A percentile compares a stretch with the other conserved stretches of the same genome.
These are phyloP conservation scores for Hapalemur alaotrensis DNA, from an alignment of 2,797 vertebrate genomes.

Conservation along the genomic window DNA sequence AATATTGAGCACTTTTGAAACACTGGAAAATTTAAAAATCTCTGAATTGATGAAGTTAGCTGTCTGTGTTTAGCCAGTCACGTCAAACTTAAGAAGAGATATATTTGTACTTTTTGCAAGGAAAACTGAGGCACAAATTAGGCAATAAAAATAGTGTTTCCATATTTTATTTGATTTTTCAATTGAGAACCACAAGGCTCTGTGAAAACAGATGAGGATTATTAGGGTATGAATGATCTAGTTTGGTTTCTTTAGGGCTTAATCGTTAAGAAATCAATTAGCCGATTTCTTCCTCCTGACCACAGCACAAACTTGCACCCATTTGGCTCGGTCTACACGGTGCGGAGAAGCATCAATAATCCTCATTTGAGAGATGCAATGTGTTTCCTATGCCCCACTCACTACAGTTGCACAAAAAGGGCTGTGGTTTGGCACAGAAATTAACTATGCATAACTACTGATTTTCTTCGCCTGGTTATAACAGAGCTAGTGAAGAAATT, in stretches of 20 bases:
- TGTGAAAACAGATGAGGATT: not conserved
- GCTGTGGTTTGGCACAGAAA: not conserved
- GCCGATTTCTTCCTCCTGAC: not conserved
- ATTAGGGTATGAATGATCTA: not conserved
- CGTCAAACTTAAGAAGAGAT: not conserved
- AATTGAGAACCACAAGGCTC: not conserved
- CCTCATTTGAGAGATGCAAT: not conserved
- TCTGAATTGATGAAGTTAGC: not conserved
- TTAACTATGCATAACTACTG: not conserved
- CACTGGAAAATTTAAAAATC: not conserved
- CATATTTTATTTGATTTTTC: not conserved
- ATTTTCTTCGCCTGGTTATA: not conserved
- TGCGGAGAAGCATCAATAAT: not conserved
- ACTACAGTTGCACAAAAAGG: not conserved
- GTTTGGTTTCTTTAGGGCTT: not conserved
- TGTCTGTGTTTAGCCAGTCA: not conserved
- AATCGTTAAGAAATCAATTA: conserved; percentile 22
- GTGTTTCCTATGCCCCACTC: not conserved
- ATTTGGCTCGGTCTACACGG: not conserved
- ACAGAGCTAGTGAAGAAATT: not conserved
- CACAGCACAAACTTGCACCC: not conserved
- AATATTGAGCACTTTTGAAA: not conserved
- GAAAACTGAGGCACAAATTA: not conserved
- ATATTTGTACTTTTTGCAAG: not conserved
- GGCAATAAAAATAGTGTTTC: not conserved